These are phyloP conservation scores for Hippocampus comes DNA, from an alignment of 2,113 vertebrate species.

Conservation along the genomic window DNA sequence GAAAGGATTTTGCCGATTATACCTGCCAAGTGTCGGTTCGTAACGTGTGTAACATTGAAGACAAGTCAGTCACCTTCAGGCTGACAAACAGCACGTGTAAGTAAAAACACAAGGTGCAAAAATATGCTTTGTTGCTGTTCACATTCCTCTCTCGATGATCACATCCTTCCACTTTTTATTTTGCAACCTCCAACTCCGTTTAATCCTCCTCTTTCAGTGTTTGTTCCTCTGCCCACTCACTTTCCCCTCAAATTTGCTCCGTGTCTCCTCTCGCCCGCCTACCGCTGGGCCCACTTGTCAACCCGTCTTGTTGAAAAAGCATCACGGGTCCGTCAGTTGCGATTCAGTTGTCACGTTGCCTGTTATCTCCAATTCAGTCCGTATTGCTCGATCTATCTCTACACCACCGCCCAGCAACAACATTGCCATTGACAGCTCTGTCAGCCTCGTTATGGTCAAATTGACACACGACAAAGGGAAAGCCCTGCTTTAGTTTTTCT, in stretches of 20 bases:
- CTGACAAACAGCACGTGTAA: conserved; percentile 93
- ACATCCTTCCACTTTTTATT: neutral
- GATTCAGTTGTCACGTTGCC: conserved; percentile 68
- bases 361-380: conserved; percentile 66
- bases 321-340: conserved; percentile 56
- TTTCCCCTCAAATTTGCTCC: conserved; percentile 21
- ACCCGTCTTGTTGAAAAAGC: conserved; percentile 55
- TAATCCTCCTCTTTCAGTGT: conserved; percentile 9
- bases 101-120: conserved; percentile 21
- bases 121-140: neutral
- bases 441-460: conserved; percentile 48
- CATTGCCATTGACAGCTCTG: conserved; percentile 53
- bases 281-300: conserved; percentile 29
- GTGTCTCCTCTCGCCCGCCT: conserved; percentile 20
- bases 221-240: conserved; percentile 31
- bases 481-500: conserved; percentile 2
- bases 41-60: conserved; percentile 92
- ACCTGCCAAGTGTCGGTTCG: conserved; percentile 95
- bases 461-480: conserved; percentile 33
- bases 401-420: conserved; percentile 40
- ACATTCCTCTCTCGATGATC: neutral
- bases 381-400: conserved; percentile 55
- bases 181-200: neutral
- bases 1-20: conserved; percentile 93
- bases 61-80: conserved; percentile 88